phyloP scores from a whole-genome alignment of 2,888 invertebrate genomes.

The Drosophila maculinotata region DNA sequence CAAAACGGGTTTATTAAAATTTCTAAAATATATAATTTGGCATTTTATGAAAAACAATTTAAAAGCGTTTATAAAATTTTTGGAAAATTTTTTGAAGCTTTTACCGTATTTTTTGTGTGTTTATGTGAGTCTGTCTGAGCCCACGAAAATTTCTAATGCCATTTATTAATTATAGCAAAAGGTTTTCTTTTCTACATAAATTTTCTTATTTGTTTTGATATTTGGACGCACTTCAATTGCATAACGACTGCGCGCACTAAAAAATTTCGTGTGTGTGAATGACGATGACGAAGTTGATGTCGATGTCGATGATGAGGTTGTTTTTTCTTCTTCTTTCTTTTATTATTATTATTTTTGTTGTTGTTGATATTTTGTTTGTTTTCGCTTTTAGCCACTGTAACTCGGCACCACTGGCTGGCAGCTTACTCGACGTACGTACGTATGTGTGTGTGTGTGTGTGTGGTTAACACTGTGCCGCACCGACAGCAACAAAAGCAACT shows the following conservation, averaged over 20 bases:
- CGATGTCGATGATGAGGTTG: constrained; percentile 43
- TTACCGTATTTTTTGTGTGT: constrained; percentile 11
- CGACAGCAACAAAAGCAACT: constrained; percentile 63
- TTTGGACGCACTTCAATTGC: constrained; percentile 73
- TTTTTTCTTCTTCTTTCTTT: constrained; percentile 37
- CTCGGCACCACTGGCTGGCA: constrained; percentile 39
- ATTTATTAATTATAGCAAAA: constrained; percentile 27
- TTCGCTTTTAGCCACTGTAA: constrained; percentile 56
- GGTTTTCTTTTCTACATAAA: constrained; percentile 38
- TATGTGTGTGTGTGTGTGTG: constrained; percentile 20
- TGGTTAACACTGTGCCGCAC: constrained; percentile 46
- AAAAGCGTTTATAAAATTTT: not conserved
- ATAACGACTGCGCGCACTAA: constrained; percentile 67
- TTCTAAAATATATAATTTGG: constrained; percentile 38
- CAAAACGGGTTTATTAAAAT: constrained; percentile 59
- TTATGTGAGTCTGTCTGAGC: constrained; percentile 13
- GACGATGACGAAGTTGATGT: constrained; percentile 39
- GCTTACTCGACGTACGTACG: constrained; percentile 28
- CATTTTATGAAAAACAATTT: constrained; percentile 25
- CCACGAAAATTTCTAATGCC: constrained; percentile 32
- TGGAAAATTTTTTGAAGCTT: constrained; percentile 4
- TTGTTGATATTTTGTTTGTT: constrained; percentile 61
- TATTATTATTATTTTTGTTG: constrained; percentile 17
- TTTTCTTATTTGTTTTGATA: constrained; percentile 47
- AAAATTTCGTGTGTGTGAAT: constrained; percentile 43